phyloP scores from a whole-genome alignment of 2,797 vertebrate genomes.

The Heliangelus exortis region DNA sequence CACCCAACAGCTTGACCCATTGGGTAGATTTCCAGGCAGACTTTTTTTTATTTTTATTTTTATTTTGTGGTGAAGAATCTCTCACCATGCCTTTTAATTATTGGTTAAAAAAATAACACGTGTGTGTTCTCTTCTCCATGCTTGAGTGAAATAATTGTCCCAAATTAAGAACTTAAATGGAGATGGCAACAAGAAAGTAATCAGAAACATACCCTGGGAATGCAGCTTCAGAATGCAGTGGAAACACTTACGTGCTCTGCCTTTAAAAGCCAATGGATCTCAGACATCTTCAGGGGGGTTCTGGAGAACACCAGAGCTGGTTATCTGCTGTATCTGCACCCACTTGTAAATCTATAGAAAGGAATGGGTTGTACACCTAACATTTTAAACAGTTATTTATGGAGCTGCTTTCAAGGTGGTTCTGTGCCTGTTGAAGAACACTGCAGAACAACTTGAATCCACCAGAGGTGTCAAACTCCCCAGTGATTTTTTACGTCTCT shows the following conservation, averaged over 20 bases:
- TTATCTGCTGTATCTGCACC: background rate
- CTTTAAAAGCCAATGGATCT: background rate
- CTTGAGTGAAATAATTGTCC: background rate
- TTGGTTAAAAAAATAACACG: background rate
- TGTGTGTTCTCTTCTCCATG: background rate
- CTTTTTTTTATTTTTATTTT: background rate
- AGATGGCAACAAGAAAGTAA: background rate
- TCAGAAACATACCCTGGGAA: background rate
- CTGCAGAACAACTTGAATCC: background rate
- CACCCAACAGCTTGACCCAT: rapidly evolving
- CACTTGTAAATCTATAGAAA: background rate
- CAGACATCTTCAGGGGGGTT: background rate
- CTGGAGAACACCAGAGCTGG: background rate
- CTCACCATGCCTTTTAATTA: background rate
- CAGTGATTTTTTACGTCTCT: background rate
- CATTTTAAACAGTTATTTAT: background rate
- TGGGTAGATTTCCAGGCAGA: background rate
- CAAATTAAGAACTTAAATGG: slow-evolving; percentile 23
- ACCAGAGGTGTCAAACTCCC: background rate
- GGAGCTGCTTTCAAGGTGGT: background rate
- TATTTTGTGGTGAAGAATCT: background rate
- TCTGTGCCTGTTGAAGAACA: background rate
- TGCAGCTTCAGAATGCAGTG: background rate
- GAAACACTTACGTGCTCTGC: background rate
- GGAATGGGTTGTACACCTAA: background rate